These are phyloP conservation scores for Drosophila putrida DNA, from an alignment of 2,888 invertebrate genomes.

Conservation along the genomic window DNA sequence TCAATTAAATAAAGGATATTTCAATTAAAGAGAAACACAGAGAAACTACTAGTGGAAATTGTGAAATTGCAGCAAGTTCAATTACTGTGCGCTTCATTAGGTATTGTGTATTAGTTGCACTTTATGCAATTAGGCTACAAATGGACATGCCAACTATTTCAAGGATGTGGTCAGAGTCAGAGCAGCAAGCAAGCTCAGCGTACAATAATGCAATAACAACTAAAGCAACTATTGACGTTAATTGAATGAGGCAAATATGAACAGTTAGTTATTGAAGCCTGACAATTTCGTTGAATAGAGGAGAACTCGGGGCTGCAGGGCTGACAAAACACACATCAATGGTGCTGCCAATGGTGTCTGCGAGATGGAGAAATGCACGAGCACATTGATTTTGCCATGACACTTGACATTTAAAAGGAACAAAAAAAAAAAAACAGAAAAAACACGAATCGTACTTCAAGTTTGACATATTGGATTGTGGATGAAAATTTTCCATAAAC, in stretches of 20 bases:
- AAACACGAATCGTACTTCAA: constrained; percentile 50
- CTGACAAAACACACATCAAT: constrained; percentile 6
- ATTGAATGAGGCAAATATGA: constrained; percentile 69
- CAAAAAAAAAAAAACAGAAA: constrained; percentile 17
- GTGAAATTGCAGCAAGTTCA: constrained; percentile 29
- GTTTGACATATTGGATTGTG: constrained; percentile 67
- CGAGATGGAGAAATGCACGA: neutral
- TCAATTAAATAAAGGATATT: constrained; percentile 17
- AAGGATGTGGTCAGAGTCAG: constrained; percentile 28
- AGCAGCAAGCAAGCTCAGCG: constrained; percentile 1
- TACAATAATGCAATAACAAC: constrained; percentile 12
- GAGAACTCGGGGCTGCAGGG: neutral
- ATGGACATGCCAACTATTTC: constrained; percentile 42
- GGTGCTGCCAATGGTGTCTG: constrained; percentile 19
- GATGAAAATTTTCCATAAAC: constrained; percentile 31
- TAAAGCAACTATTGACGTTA: constrained; percentile 61
- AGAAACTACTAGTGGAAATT: neutral
- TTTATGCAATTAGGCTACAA: constrained; percentile 60
- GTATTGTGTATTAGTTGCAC: constrained; percentile 50
- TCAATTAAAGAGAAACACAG: neutral
- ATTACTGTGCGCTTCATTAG: constrained; percentile 57
- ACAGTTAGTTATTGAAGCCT: constrained; percentile 57
- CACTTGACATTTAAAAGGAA: constrained; percentile 64
- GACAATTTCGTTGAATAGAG: neutral
- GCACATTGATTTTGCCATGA: constrained; percentile 60